A percentile compares a stretch with the other conserved stretches of the same genome.
Evolutionary conservation across 2,797 vertebrate species (phyloP).

Genomic region (Pteronotus mesoamericanus): DNA sequence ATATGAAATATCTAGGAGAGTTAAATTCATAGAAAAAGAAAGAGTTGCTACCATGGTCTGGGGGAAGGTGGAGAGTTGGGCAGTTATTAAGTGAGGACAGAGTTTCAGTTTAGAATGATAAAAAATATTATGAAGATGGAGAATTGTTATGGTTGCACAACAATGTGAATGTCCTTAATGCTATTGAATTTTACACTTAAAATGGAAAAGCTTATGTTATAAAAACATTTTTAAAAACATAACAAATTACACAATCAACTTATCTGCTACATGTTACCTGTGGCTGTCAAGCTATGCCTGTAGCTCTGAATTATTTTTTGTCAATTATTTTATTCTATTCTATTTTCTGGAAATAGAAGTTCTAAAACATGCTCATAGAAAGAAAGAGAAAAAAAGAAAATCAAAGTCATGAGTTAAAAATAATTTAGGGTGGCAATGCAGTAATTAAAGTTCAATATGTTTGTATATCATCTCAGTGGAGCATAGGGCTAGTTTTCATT

Average conservation of each 20-base stretch:
- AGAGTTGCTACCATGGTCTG: neutral
- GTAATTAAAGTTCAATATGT: neutral
- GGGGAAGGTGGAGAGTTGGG: rapidly evolving
- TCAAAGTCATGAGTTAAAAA: neutral
- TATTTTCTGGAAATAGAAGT: neutral
- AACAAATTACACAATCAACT: neutral
- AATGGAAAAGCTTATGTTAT: neutral
- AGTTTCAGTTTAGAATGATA: neutral
- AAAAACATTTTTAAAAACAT: neutral
- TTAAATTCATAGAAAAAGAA: neutral
- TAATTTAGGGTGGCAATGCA: neutral
- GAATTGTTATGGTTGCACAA: neutral
- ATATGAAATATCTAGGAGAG: neutral
- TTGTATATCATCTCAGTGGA: neutral
- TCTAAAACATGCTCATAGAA: neutral
- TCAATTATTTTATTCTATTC: neutral
- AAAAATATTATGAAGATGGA: neutral
- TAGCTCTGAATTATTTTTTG: neutral
- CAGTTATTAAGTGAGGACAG: neutral
- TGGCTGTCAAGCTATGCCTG: neutral
- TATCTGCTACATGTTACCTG: neutral
- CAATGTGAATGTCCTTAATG: neutral
- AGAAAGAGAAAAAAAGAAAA: neutral
- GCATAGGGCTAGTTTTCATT: neutral
- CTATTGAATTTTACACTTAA: neutral